Evolutionary conservation across 2,113 vertebrate genomes (phyloP).

Genomic region (Rhinoptilus africanus): DNA sequence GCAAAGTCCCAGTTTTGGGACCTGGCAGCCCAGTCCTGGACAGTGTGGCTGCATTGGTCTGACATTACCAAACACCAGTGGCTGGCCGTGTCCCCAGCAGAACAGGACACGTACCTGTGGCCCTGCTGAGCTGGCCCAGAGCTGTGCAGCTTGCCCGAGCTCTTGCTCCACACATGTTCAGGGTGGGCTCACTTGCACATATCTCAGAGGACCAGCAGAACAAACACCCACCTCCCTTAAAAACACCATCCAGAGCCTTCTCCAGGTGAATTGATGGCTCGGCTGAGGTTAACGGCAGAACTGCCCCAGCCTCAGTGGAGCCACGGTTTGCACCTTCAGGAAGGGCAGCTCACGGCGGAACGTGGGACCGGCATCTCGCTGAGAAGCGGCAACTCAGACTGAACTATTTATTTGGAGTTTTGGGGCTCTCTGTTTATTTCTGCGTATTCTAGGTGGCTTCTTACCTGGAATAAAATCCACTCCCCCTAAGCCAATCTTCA

Average conservation of each 20-base stretch:
- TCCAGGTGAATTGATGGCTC: fast-evolving
- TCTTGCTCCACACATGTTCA: fast-evolving
- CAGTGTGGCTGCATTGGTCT: fast-evolving
- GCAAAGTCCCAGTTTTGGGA: neutral
- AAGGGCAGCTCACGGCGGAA: neutral
- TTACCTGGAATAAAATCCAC: neutral
- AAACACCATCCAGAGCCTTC: neutral
- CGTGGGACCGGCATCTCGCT: fast-evolving
- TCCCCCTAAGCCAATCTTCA: neutral
- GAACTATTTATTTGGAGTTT: neutral
- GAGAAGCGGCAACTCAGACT: neutral
- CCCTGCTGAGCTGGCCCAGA: too few species aligned
- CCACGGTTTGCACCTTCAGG: too few species aligned
- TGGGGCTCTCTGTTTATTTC: neutral
- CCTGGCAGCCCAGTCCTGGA: neutral
- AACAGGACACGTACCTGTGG: neutral
- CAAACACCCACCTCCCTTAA: neutral
- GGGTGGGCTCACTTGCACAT: fast-evolving
- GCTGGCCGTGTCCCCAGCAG: neutral
- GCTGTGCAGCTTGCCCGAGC: fast-evolving
- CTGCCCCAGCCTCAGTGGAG: neutral
- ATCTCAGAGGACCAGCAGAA: neutral
- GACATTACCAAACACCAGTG: neutral
- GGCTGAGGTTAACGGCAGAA: neutral
- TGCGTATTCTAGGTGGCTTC: neutral